phyloP scores from a whole-genome alignment of 2,797 vertebrate species.

The Heterohyrax brucei region DNA sequence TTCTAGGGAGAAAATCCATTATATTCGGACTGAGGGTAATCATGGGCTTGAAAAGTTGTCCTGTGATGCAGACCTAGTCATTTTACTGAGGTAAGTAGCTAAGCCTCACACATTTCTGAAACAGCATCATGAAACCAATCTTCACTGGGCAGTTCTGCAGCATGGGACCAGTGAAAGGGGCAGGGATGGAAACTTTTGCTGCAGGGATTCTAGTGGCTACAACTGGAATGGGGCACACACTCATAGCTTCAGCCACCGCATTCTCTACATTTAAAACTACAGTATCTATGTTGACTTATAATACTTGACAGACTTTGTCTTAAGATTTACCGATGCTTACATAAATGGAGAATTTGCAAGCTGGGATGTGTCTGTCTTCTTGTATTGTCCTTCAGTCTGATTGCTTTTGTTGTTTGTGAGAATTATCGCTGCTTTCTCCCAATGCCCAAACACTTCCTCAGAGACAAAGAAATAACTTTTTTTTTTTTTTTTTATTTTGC shows the following conservation, averaged over 20 bases:
- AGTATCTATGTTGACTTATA: not conserved
- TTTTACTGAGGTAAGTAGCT: slow-evolving; percentile 95
- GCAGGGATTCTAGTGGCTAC: not conserved
- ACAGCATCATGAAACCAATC: not conserved
- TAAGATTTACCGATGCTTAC: not conserved
- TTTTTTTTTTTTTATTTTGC: slow-evolving; percentile 70
- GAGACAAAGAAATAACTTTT: slow-evolving; percentile 35
- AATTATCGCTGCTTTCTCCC: not conserved
- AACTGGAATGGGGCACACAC: not conserved
- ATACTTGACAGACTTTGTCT: slow-evolving; percentile 12
- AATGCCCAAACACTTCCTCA: not conserved
- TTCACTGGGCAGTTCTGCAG: not conserved
- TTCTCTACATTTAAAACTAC: not conserved
- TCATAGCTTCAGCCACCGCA: not conserved
- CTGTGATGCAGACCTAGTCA: slow-evolving; percentile 98
- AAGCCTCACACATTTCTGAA: not conserved
- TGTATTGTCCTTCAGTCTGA: not conserved
- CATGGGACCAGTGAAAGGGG: not conserved
- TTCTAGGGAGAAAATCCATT: slow-evolving; percentile 98
- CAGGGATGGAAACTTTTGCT: not conserved
- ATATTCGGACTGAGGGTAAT: slow-evolving; percentile 97
- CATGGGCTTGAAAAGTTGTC: slow-evolving; percentile 98
- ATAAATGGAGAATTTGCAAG: slow-evolving; percentile 1
- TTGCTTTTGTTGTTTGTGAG: not conserved
- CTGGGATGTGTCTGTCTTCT: not conserved